Percentiles rank a stretch among this genome's conserved stretches.
These are phyloP conservation scores for Falco naumanni DNA, from an alignment of 2,797 vertebrate species.

Conservation along the genomic window DNA sequence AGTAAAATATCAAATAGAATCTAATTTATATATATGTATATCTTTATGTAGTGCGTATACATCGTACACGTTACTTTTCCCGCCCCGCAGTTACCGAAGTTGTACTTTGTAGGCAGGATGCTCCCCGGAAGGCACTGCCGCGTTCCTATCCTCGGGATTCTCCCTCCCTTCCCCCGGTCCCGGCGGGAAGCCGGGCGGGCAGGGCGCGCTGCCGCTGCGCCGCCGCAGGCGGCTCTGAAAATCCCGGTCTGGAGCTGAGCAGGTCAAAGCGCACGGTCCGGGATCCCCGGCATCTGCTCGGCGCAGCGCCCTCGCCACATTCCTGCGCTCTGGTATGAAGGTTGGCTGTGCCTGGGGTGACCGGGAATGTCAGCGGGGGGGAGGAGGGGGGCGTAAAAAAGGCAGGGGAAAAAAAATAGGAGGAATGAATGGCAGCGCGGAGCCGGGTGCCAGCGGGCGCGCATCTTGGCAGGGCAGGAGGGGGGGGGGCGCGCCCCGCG, in stretches of 20 bases:
- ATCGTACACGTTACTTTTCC: background rate
- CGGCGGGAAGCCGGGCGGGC: background rate
- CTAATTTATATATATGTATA: too few species aligned
- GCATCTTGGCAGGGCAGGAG: background rate
- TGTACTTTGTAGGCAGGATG: background rate
- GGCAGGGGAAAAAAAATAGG: fast-evolving
- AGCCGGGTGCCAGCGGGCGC: background rate
- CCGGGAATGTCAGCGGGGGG: background rate
- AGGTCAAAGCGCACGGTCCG: background rate
- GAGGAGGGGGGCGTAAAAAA: background rate
- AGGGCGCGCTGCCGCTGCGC: background rate
- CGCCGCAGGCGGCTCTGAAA: conserved; percentile 1
- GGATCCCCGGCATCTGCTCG: conserved; percentile 21
- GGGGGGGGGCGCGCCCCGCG: background rate
- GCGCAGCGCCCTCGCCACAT: background rate
- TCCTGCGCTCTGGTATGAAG: conserved; percentile 10
- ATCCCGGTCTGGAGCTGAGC: background rate
- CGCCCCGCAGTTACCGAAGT: background rate
- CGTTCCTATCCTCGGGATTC: background rate
- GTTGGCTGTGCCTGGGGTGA: background rate
- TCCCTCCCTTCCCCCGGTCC: too few species aligned
- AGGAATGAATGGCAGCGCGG: background rate
- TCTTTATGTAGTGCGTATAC: background rate
- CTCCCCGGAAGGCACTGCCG: background rate
- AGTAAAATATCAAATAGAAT: background rate